These are phyloP conservation scores for Harpagifer antarcticus DNA, from an alignment of 2,797 vertebrate genomes.

Conservation along the genomic window DNA sequence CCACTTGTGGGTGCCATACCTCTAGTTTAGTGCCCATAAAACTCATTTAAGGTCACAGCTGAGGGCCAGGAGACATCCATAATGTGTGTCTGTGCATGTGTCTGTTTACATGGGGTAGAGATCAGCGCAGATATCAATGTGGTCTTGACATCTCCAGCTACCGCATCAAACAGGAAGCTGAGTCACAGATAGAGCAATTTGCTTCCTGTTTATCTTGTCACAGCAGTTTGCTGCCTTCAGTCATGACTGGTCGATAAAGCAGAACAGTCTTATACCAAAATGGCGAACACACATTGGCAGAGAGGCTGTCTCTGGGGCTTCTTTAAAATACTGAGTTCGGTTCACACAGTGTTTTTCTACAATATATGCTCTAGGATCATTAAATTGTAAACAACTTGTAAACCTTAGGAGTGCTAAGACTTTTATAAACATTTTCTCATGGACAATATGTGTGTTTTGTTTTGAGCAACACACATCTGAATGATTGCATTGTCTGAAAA, in stretches of 20 bases:
- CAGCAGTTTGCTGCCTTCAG: constrained; percentile 18
- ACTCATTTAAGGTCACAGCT: neutral
- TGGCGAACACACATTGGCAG: neutral
- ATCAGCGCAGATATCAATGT: constrained; percentile 8
- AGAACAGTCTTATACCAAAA: constrained; percentile 13
- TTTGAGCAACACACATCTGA: neutral
- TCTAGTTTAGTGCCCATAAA: neutral
- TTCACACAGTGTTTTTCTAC: neutral
- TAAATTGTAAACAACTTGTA: neutral
- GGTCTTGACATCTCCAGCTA: constrained; percentile 46
- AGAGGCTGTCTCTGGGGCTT: neutral
- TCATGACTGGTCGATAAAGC: constrained; percentile 13
- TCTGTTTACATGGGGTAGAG: neutral
- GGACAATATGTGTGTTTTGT: neutral
- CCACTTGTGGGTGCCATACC: neutral
- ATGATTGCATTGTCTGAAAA: neutral
- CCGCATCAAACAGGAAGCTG: constrained; percentile 67
- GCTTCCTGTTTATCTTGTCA: constrained; percentile 65
- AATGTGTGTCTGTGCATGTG: neutral
- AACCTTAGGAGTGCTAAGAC: neutral
- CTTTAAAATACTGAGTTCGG: neutral
- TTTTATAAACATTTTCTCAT: neutral
- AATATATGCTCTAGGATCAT: neutral
- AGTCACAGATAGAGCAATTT: constrained; percentile 51
- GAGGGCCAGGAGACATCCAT: neutral